Evolutionary conservation across 35 echinoderm and acorn worm genomes (phyloP).

Genomic region (Strongylocentrotus purpuratus): DNA sequence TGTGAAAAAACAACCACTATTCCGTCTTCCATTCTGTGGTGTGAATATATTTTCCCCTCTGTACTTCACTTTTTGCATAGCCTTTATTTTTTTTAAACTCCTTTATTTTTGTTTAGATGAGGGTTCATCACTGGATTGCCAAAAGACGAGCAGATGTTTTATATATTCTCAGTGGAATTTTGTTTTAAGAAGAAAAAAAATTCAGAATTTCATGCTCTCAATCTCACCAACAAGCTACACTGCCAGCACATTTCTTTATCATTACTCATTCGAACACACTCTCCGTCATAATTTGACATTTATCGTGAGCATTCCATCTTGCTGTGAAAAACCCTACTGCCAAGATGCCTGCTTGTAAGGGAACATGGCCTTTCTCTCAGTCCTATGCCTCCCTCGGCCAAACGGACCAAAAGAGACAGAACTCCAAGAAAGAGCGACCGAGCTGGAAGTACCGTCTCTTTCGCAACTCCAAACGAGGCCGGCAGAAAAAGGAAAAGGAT

Average conservation of each 20-base stretch:
- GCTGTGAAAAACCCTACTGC: neutral
- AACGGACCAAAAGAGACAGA: neutral
- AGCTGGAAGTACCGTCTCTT: conserved; percentile 34
- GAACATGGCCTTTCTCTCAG: conserved; percentile 33
- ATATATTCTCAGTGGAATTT: neutral
- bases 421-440: neutral
- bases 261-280: neutral
- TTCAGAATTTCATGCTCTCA: neutral
- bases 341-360: conserved; percentile 33
- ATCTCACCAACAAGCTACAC: neutral
- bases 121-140: neutral
- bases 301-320: neutral
- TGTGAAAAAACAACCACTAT: neutral
- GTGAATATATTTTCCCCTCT: neutral
- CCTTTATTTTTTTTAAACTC: neutral
- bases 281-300: neutral
- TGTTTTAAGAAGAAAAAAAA: neutral
- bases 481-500: conserved; percentile 24
- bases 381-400: conserved; percentile 22
- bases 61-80: neutral
- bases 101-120: neutral
- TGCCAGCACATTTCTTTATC: neutral
- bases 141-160: neutral
- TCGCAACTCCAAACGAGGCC: neutral
- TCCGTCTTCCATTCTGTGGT: neutral